phyloP scores from a whole-genome alignment of 2,113 vertebrate genomes.

The Taxidea taxus region DNA sequence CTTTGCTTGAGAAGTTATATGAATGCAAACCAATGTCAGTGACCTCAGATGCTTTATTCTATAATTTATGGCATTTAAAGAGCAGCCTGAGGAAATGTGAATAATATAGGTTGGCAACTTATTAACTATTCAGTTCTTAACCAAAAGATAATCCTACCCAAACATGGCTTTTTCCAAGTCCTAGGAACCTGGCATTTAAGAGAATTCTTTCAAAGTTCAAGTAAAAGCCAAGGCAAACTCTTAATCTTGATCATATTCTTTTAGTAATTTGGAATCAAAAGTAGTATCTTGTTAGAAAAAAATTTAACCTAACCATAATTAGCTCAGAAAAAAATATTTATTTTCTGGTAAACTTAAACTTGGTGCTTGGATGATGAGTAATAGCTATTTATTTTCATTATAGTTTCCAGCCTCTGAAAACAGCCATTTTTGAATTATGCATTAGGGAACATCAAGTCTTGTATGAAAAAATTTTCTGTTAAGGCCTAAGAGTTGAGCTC shows the following conservation, averaged over 20 bases:
- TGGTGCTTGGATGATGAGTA: neutral
- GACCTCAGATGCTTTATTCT: neutral
- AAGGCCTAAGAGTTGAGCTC: neutral
- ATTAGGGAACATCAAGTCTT: neutral
- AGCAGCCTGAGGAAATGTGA: neutral
- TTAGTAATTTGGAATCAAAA: conserved; percentile 14
- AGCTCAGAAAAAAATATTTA: neutral
- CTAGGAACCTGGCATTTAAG: neutral
- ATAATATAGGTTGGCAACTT: neutral
- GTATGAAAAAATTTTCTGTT: neutral
- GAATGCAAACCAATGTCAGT: neutral
- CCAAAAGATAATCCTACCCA: neutral
- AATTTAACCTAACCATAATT: neutral
- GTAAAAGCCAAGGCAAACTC: neutral
- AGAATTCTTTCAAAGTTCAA: neutral
- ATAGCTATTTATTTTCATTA: conserved; percentile 34
- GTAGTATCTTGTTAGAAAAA: neutral
- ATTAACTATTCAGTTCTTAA: conserved; percentile 21
- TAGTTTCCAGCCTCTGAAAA: neutral
- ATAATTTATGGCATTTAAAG: neutral
- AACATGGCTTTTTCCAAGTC: neutral
- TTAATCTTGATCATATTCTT: neutral
- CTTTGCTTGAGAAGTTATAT: neutral
- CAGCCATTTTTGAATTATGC: neutral
- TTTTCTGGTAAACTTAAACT: neutral